Evolutionary conservation across 2,888 invertebrate genomes (phyloP), one percentile per base, ranked within the genome.

Genomic region (Agrochola lychnidis): DNA sequence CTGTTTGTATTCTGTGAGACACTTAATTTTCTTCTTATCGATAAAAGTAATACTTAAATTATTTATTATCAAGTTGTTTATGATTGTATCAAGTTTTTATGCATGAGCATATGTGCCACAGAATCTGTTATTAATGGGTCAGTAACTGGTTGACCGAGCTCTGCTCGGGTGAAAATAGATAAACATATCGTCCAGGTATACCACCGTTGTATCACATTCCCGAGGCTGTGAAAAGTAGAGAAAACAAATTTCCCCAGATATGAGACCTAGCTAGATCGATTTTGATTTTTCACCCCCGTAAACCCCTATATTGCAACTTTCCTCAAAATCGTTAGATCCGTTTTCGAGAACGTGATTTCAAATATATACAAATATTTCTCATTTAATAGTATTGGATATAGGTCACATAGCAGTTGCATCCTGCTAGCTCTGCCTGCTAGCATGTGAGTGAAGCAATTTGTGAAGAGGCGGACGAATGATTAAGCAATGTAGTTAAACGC

Each of bases 401-500:
- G 76, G 53, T 76, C 59, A 76, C 9, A 36, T n/a, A 19, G 22
- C 45, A 53, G 42, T 61, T 22, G 64, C 59, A 69, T 81, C 76
- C 76, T 81, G 53, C 66, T 81, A 42, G 16, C 64, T 71, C 40
- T 51, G 25, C n/a, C n/a, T n/a, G n/a, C n/a, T 59, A 76, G 25
- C 59, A 76, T 81, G 48, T 61, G 48, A 81, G 68, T 70, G 68
- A 62, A 70, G 82, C 57, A 77, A 82, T 72, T 72, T 51, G 36
- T 9, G 53, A 78, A 78, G 53, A 77, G 61, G 69, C 56, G 57
- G 77, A 51, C 69, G 69, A 69, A 42, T 59, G 66, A 81, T 81
- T 75, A 81, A 75, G 81, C 81, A 80, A 80, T 62, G 66, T 57
- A 81, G 70, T 75, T 70, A 66, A 53, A 80, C 53, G 53, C 22